Percentiles rank a stretch among this genome's conserved stretches.
These are phyloP conservation scores for Platycnemis pennipes DNA, from an alignment of 2,888 invertebrate genomes.

Conservation along the genomic window DNA sequence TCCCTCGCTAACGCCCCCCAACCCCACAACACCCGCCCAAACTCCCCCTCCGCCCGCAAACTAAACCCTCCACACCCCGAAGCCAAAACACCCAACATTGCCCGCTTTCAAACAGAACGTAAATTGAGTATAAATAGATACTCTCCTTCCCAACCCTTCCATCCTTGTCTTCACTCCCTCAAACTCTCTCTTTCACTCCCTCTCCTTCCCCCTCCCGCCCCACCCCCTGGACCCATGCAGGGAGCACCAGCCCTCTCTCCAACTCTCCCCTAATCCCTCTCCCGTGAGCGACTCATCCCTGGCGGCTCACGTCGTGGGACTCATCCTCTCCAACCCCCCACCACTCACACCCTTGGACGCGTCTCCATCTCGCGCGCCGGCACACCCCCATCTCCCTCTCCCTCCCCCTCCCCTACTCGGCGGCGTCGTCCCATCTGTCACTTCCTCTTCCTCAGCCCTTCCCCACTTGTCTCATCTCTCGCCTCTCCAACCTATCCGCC, in stretches of 20 bases:
- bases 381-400: neutral
- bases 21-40: neutral
- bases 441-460: neutral
- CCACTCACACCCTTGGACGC: too few species aligned
- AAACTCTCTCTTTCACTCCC: neutral
- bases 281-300: neutral
- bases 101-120: slow-evolving; percentile 28
- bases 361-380: neutral
- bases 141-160: neutral
- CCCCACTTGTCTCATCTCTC: neutral
- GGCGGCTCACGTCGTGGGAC: neutral
- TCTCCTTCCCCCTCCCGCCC: neutral
- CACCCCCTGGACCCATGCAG: neutral
- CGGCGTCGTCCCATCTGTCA: neutral
- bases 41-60: neutral
- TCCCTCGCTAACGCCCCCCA: neutral
- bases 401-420: neutral
- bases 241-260: neutral
- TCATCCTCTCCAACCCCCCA: too few species aligned
- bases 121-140: slow-evolving; percentile 45
- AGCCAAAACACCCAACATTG: neutral
- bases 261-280: neutral
- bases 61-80: neutral
- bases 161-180: neutral
- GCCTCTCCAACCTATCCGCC: too few species aligned